Percentiles rank a stretch among this genome's conserved stretches.
These are phyloP conservation scores for Ammodytes marinus DNA, from an alignment of 2,113 vertebrate genomes.

Conservation along the genomic window DNA sequence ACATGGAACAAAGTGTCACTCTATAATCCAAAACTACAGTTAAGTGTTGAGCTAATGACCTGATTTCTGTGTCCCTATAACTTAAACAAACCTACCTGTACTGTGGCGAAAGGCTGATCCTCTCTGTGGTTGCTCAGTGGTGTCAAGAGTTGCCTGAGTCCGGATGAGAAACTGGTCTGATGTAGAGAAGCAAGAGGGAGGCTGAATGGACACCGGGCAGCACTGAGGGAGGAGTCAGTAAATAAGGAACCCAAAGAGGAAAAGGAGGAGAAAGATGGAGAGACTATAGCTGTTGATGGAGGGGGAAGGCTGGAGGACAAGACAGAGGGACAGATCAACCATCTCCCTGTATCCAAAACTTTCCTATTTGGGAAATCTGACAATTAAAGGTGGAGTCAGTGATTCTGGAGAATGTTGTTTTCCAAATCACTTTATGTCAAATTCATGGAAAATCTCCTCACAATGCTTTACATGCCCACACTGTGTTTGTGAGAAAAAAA, in stretches of 20 bases:
- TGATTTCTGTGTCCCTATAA: background rate
- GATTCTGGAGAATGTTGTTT: no score
- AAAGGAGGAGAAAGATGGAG: constrained; percentile 1
- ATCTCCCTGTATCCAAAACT: fast-evolving
- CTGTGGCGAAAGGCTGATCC: constrained; percentile 8
- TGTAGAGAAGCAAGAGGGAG: constrained; percentile 41
- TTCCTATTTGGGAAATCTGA: background rate
- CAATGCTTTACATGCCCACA: no score
- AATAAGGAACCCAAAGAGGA: constrained; percentile 14
- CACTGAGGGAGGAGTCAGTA: constrained; percentile 69
- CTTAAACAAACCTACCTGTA: constrained; percentile 47
- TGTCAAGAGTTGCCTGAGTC: constrained; percentile 10
- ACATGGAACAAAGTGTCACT: background rate
- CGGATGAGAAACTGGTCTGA: constrained; percentile 46
- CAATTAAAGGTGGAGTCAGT: no score
- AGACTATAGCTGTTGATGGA: background rate
- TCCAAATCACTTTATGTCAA: no score
- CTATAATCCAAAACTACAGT: background rate
- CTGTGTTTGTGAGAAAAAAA: no score
- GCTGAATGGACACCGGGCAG: constrained; percentile 46
- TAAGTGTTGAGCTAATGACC: background rate
- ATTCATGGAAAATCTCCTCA: no score
- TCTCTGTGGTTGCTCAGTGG: constrained; percentile 6
- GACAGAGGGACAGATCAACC: background rate
- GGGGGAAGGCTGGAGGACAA: background rate